A percentile compares a stretch with the other conserved stretches of the same genome.
phyloP scores from a whole-genome alignment of 1,140 invertebrate species.

The Ephestia elutella region DNA sequence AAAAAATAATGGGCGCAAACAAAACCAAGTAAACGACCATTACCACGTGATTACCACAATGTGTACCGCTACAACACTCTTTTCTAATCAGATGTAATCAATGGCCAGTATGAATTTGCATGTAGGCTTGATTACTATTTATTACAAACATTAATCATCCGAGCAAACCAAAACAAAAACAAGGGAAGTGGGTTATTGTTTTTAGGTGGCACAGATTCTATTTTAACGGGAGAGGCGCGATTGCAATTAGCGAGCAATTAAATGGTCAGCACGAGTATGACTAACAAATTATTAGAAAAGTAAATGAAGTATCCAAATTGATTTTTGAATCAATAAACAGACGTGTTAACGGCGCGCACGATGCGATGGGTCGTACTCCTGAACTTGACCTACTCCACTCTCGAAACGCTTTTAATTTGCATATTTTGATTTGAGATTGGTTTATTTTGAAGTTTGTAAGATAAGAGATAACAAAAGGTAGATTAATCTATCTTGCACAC shows the following conservation, averaged over 20 bases:
- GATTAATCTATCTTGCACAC: constrained; percentile 31
- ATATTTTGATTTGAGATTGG: constrained; percentile 19
- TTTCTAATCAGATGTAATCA: constrained; percentile 31
- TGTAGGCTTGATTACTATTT: constrained; percentile 24
- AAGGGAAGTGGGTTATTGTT: constrained; percentile 25
- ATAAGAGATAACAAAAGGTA: constrained; percentile 25
- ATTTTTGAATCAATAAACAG: constrained; percentile 36
- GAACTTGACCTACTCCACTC: constrained; percentile 30
- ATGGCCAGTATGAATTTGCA: constrained; percentile 23
- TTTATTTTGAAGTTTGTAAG: constrained; percentile 2
- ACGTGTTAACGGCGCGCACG: not conserved
- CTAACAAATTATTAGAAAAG: constrained; percentile 30
- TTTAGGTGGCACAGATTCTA: constrained; percentile 20
- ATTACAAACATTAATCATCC: constrained; percentile 35
- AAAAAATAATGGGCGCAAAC: constrained; percentile 35
- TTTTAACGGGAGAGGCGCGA: constrained; percentile 22
- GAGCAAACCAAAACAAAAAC: constrained; percentile 18
- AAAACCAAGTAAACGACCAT: constrained; percentile 34
- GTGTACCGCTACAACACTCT: constrained; percentile 30
- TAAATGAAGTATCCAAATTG: constrained; percentile 27
- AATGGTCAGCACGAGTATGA: constrained; percentile 22
- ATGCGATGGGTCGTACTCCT: not conserved
- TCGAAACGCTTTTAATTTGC: constrained; percentile 26
- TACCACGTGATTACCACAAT: constrained; percentile 31
- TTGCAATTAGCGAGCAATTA: constrained; percentile 25